A percentile compares a stretch with the other conserved stretches of the same genome.
Evolutionary conservation across 2,797 vertebrate species (phyloP).

Genomic region (Phalanger gymnotis): DNA sequence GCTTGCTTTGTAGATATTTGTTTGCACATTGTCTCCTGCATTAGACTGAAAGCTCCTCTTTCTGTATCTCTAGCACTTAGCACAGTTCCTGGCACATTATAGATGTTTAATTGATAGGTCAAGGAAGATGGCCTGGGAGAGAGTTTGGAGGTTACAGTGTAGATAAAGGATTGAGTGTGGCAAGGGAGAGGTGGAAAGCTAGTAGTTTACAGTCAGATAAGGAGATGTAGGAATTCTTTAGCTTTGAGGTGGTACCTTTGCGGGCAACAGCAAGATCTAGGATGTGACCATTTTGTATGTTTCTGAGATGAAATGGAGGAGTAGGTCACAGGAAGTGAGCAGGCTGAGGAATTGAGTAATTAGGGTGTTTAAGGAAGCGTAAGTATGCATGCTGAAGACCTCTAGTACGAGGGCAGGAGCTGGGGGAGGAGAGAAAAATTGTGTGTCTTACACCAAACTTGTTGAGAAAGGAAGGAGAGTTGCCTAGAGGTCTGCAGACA

Average conservation of each 20-base stretch:
- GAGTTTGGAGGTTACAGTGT: not conserved
- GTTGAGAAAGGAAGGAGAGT: not conserved
- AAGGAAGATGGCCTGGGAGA: not conserved
- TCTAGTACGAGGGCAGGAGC: not conserved
- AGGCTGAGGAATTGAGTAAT: not conserved
- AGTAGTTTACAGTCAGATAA: not conserved
- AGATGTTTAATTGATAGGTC: not conserved
- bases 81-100: not conserved
- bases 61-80: not conserved
- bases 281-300: not conserved
- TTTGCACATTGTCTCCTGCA: not conserved
- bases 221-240: not conserved
- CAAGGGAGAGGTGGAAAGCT: not conserved
- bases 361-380: not conserved
- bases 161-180: not conserved
- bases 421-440: not conserved
- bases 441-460: not conserved
- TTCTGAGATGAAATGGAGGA: not conserved
- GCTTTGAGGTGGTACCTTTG: not conserved
- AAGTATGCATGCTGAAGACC: not conserved
- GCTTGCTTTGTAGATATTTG: not conserved
- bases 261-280: not conserved
- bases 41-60: not conserved
- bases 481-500: not conserved
- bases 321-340: not conserved